phyloP scores from a whole-genome alignment of 2,888 invertebrate species.

The Agrochola lota region DNA sequence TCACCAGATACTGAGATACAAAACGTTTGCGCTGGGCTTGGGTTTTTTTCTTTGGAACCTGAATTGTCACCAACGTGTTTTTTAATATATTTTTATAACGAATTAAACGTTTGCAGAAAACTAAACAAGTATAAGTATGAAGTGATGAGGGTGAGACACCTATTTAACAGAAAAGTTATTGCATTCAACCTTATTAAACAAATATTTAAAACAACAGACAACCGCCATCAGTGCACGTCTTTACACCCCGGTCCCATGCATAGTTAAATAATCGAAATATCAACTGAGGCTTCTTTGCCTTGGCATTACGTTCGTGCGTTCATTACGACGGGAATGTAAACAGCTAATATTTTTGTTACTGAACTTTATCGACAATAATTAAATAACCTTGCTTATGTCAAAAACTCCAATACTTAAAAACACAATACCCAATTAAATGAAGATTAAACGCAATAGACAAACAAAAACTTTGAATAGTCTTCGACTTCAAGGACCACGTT shows the following conservation, averaged over 20 bases:
- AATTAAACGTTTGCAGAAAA: neutral
- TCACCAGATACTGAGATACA: neutral
- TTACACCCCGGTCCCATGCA: constrained; percentile 47
- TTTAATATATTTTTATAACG: neutral
- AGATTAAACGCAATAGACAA: constrained; percentile 61
- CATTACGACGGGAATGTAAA: constrained; percentile 62
- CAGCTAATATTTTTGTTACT: constrained; percentile 60
- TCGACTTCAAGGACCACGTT: constrained; percentile 44
- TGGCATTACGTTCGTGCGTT: constrained; percentile 67
- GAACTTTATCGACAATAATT: constrained; percentile 60
- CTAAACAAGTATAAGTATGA: no score
- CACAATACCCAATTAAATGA: constrained; percentile 72
- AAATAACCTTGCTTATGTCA: constrained; percentile 69
- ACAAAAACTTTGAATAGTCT: constrained; percentile 59
- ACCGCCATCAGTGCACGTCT: constrained; percentile 19
- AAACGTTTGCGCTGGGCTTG: neutral
- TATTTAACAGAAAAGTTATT: neutral
- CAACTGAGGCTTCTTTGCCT: constrained; percentile 65
- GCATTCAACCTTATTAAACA: neutral
- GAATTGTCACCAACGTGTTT: neutral
- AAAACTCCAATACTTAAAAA: constrained; percentile 63
- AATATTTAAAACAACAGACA: neutral
- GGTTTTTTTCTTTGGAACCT: neutral
- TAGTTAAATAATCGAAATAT: constrained; percentile 68
- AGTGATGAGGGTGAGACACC: no score